Evolutionary conservation across 2,888 invertebrate genomes (phyloP), one percentile per base, ranked within the genome.

Genomic region (Hipparchia sbordonii): DNA sequence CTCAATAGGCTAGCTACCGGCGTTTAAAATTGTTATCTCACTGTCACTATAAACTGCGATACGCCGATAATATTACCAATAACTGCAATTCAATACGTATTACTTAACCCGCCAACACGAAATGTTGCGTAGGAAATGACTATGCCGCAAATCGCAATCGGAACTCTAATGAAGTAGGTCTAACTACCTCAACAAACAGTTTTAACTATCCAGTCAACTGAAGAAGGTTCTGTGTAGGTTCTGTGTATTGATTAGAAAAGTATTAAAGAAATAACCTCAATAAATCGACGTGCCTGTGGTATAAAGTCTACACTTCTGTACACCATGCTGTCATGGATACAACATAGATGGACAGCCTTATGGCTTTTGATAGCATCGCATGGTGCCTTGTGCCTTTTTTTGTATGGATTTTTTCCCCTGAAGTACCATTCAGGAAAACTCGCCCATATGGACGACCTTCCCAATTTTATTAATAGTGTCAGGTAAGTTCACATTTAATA

Each of bases 331-430:
- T 83, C 88, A 69, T 89, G 89, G 88, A 79, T 94, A 56, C 89
- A 88, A 75, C 86, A 92, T 79, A 87, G 90, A 82, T 94, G 93
- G 94, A 90, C 89, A 67, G 82, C 89, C 76, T 83, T 94, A 6
- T 89, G 89, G 84, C 85, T 93, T 6, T 85, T 94, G 69, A 80
- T 91, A 66, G 81, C 86, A 77, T 89, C 87, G 9, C 81, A 91
- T 8, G 87, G 85, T 52, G 89, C 86, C 86, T 79, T 95, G 33
- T 79, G 86, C 72, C 80, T 95, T 62, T 96, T 95, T 84, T 84
- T 96, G 72, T 94, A 94, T 85, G 95, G 95, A 61, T 96, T 95
- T 87, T 95, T 96, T 79, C 95, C 95, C 63, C 80, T 95, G 72
- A 94, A 94, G 80, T 93, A 94, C 79, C 90, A 93, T 84, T 90